Conservation (phyloP, 2,797 vertebrate genomes). For the Lycodopsis pacificus region DNA sequence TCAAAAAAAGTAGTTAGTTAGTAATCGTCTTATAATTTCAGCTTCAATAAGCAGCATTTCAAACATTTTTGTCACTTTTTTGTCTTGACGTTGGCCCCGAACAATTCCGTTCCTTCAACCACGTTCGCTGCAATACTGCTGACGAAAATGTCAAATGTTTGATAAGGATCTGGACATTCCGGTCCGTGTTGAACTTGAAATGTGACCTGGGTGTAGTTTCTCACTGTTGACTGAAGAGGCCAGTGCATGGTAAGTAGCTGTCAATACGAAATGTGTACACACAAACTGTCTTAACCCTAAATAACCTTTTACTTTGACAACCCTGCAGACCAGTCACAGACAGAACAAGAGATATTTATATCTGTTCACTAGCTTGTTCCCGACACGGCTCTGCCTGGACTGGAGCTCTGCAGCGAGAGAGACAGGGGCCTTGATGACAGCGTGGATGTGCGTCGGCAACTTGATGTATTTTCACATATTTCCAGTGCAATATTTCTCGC, state of each 20-base stretch:
- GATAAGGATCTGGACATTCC: conserved; percentile 14
- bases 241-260: not conserved
- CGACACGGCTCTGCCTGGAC: conserved; percentile 38
- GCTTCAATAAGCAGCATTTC: not conserved
- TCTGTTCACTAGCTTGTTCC: conserved; percentile 28
- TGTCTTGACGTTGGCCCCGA: not conserved
- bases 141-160: not conserved
- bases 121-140: not conserved
- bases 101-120: not conserved
- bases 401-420: conserved; percentile 32
- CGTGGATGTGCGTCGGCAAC: conserved; percentile 33
- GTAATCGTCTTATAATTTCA: not conserved
- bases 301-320: not conserved
- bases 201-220: not conserved
- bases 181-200: conserved; percentile 1
- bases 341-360: conserved; percentile 22
- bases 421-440: conserved; percentile 46
- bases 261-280: not conserved
- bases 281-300: not conserved
- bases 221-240: not conserved
- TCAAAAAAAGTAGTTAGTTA: not conserved
- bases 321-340: not conserved
- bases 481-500: conserved; percentile 40
- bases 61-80: not conserved
- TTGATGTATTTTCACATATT: conserved; percentile 52